A percentile compares a stretch with the other conserved stretches of the same genome.
Conservation (phyloP, 1,140 invertebrate species). For the Trypoxylus dichotomus region DNA sequence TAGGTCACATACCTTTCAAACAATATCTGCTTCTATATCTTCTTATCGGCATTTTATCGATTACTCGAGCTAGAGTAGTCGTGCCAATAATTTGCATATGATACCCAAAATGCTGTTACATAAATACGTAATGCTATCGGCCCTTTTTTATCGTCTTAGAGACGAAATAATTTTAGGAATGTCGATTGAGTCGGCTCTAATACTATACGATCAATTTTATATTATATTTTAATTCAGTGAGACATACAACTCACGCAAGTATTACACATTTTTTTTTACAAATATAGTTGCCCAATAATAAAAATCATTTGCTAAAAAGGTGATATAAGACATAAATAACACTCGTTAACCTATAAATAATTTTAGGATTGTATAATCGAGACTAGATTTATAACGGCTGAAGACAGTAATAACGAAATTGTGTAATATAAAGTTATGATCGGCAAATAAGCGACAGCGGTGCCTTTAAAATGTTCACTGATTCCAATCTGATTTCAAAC, state of each 20-base stretch:
- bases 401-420: no score
- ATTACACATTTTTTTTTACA: neutral
- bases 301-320: no score
- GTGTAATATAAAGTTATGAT: no score
- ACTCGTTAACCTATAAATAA: no score
- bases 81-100: neutral
- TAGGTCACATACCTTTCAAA: neutral
- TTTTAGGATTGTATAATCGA: no score
- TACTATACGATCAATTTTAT: neutral
- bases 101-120: neutral
- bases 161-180: neutral
- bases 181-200: neutral
- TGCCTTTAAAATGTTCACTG: no score
- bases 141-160: neutral
- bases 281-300: no score
- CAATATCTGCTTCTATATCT: neutral
- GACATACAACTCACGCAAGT: neutral
- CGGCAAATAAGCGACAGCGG: no score
- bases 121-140: neutral
- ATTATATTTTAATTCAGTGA: neutral
- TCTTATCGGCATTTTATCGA: neutral
- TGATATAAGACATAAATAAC: no score
- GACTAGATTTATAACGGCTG: no score
- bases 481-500: no score
- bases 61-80: neutral